Percentiles rank a stretch among this genome's conserved stretches.
Conservation (phyloP, 2,888 invertebrate genomes). For the Melolontha melolontha region DNA sequence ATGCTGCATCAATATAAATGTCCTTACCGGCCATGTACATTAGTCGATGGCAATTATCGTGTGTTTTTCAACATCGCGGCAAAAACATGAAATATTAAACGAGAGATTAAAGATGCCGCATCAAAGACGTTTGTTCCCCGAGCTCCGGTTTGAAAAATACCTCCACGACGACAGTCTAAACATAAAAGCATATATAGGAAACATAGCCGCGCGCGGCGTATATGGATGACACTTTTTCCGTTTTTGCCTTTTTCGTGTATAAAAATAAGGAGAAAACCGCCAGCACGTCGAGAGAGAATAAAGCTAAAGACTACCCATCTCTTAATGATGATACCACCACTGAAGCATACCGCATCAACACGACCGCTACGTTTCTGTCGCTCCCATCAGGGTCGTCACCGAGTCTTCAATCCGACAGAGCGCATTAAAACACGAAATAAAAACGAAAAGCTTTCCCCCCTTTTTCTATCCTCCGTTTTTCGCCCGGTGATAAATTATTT, state of each 20-base stretch:
- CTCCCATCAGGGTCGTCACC: slow-evolving; percentile 25
- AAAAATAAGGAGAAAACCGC: slow-evolving; percentile 20
- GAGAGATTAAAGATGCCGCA: slow-evolving; percentile 62
- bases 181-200: slow-evolving; percentile 60
- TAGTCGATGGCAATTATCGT: slow-evolving; percentile 61
- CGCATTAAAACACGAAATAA: slow-evolving; percentile 51
- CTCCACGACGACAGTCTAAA: slow-evolving; percentile 52
- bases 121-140: slow-evolving; percentile 59
- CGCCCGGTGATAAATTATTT: slow-evolving; percentile 51
- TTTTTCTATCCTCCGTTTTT: slow-evolving; percentile 11
- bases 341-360: slow-evolving; percentile 22
- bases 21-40: slow-evolving; percentile 55
- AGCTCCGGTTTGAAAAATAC: slow-evolving; percentile 59
- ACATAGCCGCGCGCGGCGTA: slow-evolving; percentile 52
- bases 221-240: slow-evolving; percentile 60
- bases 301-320: slow-evolving; percentile 52
- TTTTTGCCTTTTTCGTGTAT: slow-evolving; percentile 57
- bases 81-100: slow-evolving; percentile 63
- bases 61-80: slow-evolving; percentile 60
- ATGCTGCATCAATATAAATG: slow-evolving; percentile 54
- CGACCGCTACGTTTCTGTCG: slow-evolving; percentile 18
- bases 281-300: slow-evolving; percentile 44
- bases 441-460: slow-evolving; percentile 38
- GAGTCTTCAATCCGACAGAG: slow-evolving; percentile 50
- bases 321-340: slow-evolving; percentile 54